Evolutionary conservation across 2,113 vertebrate genomes (phyloP).

Genomic region (Panurus biarmicus): DNA sequence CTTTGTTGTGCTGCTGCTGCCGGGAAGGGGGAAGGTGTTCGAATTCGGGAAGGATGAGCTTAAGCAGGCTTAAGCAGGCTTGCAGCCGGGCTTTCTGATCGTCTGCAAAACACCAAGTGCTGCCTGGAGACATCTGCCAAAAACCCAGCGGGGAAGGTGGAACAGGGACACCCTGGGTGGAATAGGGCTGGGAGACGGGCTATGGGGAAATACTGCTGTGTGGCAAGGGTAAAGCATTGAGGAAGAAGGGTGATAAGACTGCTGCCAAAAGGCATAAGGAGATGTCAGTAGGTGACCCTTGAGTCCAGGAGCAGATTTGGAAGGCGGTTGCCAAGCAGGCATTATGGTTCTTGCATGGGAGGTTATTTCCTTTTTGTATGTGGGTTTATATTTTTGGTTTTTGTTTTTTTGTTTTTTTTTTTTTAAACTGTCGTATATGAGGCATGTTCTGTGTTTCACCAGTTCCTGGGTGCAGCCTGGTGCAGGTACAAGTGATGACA

Average conservation of each 20-base stretch:
- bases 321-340: neutral
- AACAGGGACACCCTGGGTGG: too few species aligned
- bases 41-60: neutral
- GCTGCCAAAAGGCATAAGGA: neutral
- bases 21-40: neutral
- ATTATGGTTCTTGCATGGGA: accelerated
- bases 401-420: too few species aligned
- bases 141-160: accelerated
- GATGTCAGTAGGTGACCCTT: neutral
- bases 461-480: neutral
- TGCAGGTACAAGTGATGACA: accelerated
- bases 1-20: neutral
- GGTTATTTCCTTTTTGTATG: neutral
- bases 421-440: too few species aligned
- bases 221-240: neutral
- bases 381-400: too few species aligned
- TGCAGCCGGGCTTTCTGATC: neutral
- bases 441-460: accelerated
- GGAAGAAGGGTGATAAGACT: neutral
- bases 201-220: neutral
- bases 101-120: neutral
- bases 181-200: neutral
- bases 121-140: neutral
- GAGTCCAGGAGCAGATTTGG: neutral
- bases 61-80: neutral